Evolutionary conservation across 2,113 vertebrate genomes (phyloP).

Genomic region (Nettapus auritus): DNA sequence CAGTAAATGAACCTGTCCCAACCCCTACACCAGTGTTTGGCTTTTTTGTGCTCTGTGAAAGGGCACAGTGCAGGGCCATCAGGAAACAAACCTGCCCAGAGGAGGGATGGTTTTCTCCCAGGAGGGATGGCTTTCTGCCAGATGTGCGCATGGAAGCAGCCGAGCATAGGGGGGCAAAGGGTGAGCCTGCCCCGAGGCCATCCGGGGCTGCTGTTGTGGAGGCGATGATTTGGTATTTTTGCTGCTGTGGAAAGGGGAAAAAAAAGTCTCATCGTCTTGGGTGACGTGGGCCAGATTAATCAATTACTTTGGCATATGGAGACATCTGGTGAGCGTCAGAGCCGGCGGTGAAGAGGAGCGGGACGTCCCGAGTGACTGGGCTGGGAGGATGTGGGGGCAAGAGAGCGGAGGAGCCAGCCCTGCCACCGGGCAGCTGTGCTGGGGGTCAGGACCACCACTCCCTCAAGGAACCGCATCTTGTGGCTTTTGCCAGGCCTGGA

Average conservation of each 20-base stretch:
- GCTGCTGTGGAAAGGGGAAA: neutral
- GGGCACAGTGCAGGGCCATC: neutral
- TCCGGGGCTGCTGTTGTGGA: neutral
- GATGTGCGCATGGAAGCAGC: neutral
- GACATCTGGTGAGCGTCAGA: neutral
- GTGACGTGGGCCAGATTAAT: neutral
- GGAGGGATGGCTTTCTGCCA: neutral
- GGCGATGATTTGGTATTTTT: neutral
- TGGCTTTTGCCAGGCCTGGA: neutral
- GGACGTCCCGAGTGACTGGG: neutral
- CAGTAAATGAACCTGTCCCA: neutral
- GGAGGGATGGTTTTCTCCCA: neutral
- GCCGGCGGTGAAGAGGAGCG: neutral
- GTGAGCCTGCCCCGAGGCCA: neutral
- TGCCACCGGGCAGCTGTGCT: neutral
- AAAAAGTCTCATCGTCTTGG: neutral
- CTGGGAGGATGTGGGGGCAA: neutral
- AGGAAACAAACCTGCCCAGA: neutral
- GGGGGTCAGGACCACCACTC: too few species aligned
- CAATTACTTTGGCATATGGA: neutral
- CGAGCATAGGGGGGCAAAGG: neutral
- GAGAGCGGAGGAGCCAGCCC: neutral
- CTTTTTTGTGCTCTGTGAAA: rapidly evolving
- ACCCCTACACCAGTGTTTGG: neutral
- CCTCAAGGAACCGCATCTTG: rapidly evolving